These are phyloP conservation scores for Agrotis puta DNA, from an alignment of 2,888 invertebrate genomes.

Conservation along the genomic window DNA sequence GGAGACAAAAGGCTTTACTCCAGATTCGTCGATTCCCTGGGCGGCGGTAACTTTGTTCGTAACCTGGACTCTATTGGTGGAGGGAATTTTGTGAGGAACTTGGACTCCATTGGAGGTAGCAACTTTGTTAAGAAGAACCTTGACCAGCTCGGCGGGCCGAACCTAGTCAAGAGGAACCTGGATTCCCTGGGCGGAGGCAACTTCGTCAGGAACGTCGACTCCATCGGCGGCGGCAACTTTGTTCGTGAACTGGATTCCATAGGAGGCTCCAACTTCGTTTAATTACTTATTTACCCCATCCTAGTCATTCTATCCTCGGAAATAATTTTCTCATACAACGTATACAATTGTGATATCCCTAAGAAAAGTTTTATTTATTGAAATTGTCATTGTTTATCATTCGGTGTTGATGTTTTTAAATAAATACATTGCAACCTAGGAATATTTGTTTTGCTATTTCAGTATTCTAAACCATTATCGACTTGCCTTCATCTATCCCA, in stretches of 20 bases:
- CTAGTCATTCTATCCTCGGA: slow-evolving; percentile 54
- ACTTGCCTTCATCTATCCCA: no score
- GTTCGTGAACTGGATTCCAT: slow-evolving; percentile 82
- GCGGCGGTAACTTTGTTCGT: slow-evolving; percentile 83
- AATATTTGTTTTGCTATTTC: slow-evolving; percentile 26
- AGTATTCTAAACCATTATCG: neutral
- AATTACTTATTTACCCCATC: slow-evolving; percentile 59
- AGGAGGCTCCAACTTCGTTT: slow-evolving; percentile 84
- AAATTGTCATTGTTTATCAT: slow-evolving; percentile 64
- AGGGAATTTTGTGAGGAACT: slow-evolving; percentile 84
- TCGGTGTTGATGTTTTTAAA: slow-evolving; percentile 72
- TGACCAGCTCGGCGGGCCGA: slow-evolving; percentile 85
- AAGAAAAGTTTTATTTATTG: slow-evolving; percentile 68
- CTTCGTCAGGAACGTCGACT: slow-evolving; percentile 86
- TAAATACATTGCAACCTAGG: slow-evolving; percentile 74
- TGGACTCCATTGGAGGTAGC: slow-evolving; percentile 83
- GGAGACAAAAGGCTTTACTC: slow-evolving; percentile 72
- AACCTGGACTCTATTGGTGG: slow-evolving; percentile 85
- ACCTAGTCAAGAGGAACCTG: slow-evolving; percentile 83
- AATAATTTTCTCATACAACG: slow-evolving; percentile 68
- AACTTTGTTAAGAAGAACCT: slow-evolving; percentile 86
- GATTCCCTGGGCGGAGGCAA: slow-evolving; percentile 87
- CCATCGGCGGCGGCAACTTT: slow-evolving; percentile 89
- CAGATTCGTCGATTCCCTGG: slow-evolving; percentile 77
- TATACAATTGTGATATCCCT: slow-evolving; percentile 78